A percentile compares a stretch with the other conserved stretches of the same genome.
Evolutionary conservation across 37 sponge, comb jelly and placozoan species (phyloP).

Genomic region (Crambe crambe): DNA sequence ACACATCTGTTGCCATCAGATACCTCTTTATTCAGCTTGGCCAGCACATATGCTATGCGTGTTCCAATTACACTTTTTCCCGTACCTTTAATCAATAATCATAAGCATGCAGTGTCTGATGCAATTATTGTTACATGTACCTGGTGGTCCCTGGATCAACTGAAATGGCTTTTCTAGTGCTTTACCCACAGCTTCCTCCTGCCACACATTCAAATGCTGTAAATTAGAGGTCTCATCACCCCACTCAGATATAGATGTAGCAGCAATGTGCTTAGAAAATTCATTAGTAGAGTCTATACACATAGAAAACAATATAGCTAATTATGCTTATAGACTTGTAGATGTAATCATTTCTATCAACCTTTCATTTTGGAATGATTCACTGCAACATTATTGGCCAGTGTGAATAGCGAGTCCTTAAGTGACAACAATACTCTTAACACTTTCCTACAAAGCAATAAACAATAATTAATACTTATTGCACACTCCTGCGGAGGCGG

Average conservation of each 20-base stretch:
- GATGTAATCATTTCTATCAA: background rate
- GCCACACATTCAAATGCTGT: slow-evolving; percentile 35
- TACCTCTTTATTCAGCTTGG: background rate
- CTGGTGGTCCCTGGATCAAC: slow-evolving; percentile 85
- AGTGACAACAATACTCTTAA: too few species aligned
- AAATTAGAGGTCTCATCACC: background rate
- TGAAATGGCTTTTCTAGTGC: slow-evolving; percentile 36
- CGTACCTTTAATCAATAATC: slow-evolving; percentile 41
- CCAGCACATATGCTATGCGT: slow-evolving; percentile 69
- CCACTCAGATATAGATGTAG: slow-evolving; percentile 18
- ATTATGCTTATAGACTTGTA: too few species aligned
- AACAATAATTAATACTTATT: too few species aligned
- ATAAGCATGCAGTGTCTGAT: background rate
- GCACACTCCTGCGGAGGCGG: too few species aligned
- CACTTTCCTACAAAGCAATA: too few species aligned
- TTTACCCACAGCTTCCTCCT: slow-evolving; percentile 16
- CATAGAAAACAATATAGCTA: too few species aligned
- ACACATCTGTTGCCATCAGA: slow-evolving; percentile 42
- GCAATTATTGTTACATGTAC: slow-evolving; percentile 10
- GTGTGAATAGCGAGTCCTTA: too few species aligned
- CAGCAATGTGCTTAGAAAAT: too few species aligned
- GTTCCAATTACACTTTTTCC: slow-evolving; percentile 81
- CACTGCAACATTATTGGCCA: too few species aligned
- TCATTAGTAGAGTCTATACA: too few species aligned
- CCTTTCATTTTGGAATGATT: background rate